Evolutionary conservation across 2,888 invertebrate species (phyloP), one percentile per base, ranked within the genome.

Genomic region (Eueremaeus valkanovi): DNA sequence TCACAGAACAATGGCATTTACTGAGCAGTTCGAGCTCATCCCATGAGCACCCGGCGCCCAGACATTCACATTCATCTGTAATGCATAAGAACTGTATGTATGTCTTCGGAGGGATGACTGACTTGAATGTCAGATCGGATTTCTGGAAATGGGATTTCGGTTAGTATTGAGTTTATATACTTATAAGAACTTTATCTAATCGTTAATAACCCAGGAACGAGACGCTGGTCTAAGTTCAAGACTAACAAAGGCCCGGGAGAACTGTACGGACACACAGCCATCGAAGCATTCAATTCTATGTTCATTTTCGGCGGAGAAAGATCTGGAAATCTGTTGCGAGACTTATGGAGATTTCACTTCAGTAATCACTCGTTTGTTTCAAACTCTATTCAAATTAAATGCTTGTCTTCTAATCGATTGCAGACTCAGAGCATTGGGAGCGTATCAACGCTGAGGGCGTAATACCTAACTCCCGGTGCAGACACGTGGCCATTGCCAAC

Each of bases 61-160:
- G 93, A 16, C 92, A 93, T 86, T 90, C 91, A 81, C 94, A 94
- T 86, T 90, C 92, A 0, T 91, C 92, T 2, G 89, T 92, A 66
- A 85, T 92, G 78, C 89, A 91, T 83, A 90, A 88, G 80, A 88
- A 88, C 79, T 87, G 89, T 3, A 90, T 94, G 87, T 93, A 92
- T 89, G 87, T 94, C 81, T 93, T 91, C 84, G 94, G 92, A 24
- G 94, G 94, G 0, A 92, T 91, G 90, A 90, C 90, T 78, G 92
- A 93, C 85, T 87, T 94, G 76, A 88, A 90, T 79, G 90, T 89
- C 80, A 87, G 89, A 81, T 85, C 86, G 76, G 92, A 92, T 83
- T 88, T 92, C 77, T 92, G 92, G 92, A 86, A 87, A 81, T 92
- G 90, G 87, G 90, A 90, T 83, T 89, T 90, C 78, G 85, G 89